Conservation (phyloP, 2,888 invertebrate genomes). For the Synanthedon myopaeformis region DNA sequence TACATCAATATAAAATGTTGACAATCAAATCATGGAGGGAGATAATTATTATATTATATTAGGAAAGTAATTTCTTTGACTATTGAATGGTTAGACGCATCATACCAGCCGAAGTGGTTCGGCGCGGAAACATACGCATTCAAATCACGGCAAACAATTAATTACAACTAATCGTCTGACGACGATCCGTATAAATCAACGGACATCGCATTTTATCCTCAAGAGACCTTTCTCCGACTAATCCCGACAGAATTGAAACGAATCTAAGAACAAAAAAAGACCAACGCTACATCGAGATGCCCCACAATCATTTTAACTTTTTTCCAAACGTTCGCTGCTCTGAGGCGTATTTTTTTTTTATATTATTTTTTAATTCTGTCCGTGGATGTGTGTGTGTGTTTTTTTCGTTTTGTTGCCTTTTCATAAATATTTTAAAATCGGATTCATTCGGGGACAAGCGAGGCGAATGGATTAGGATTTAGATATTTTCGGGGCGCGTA, state of each 20-base stretch:
- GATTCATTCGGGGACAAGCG: conserved; percentile 64
- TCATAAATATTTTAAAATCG: conserved; percentile 70
- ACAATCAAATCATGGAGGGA: too few relatives aligned
- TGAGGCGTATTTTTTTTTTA: conserved; percentile 41
- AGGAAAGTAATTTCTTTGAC: too few relatives aligned
- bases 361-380: conserved; percentile 61
- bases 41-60: too few relatives aligned
- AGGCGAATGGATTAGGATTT: conserved; percentile 67
- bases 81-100: conserved; percentile 11
- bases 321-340: conserved; percentile 54
- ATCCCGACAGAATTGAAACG: conserved; percentile 66
- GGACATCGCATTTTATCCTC: conserved; percentile 55
- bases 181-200: conserved; percentile 61
- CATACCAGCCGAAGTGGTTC: conserved; percentile 19
- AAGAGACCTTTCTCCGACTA: conserved; percentile 60
- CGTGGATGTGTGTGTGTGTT: conserved; percentile 40
- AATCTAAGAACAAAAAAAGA: conserved; percentile 62
- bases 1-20: too few relatives aligned
- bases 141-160: conserved; percentile 48
- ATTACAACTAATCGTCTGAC: conserved; percentile 46
- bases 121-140: conserved; percentile 24
- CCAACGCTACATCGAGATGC: conserved; percentile 48
- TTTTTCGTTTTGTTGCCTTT: conserved; percentile 53
- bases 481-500: conserved; percentile 65
- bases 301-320: conserved; percentile 67